A percentile compares a stretch with the other conserved stretches of the same genome.
phyloP scores from a whole-genome alignment of 2,113 vertebrate species.

The Prunella fulvescens region DNA sequence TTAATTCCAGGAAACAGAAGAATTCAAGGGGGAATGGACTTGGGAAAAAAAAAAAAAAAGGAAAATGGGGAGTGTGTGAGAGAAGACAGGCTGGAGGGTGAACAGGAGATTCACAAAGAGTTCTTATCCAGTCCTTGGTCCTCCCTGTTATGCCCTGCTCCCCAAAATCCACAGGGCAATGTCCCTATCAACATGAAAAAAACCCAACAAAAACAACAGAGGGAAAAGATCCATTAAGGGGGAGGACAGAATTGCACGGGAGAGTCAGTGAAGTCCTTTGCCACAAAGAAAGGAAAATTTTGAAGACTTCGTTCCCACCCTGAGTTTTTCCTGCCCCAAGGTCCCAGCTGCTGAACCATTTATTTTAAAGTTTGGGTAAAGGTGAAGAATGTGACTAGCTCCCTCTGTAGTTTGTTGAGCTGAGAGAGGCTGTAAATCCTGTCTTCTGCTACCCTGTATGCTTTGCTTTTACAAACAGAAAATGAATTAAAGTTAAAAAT shows the following conservation, averaged over 20 bases:
- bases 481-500: background rate
- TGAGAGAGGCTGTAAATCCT: background rate
- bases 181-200: background rate
- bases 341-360: background rate
- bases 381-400: fast-evolving
- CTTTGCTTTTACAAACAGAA: background rate
- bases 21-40: background rate
- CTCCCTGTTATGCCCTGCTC: background rate
- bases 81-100: background rate
- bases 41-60: background rate
- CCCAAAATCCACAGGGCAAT: background rate
- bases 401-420: background rate
- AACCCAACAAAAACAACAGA: background rate
- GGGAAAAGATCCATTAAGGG: background rate
- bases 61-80: fast-evolving
- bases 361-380: background rate
- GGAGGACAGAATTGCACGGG: background rate
- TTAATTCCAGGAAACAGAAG: slow-evolving; percentile 28
- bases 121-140: background rate
- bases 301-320: background rate
- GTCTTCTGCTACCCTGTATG: background rate
- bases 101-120: background rate
- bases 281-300: background rate
- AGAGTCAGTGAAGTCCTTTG: background rate
- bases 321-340: background rate